phyloP scores from a whole-genome alignment of 2,888 invertebrate species.

The Clostera curtula region DNA sequence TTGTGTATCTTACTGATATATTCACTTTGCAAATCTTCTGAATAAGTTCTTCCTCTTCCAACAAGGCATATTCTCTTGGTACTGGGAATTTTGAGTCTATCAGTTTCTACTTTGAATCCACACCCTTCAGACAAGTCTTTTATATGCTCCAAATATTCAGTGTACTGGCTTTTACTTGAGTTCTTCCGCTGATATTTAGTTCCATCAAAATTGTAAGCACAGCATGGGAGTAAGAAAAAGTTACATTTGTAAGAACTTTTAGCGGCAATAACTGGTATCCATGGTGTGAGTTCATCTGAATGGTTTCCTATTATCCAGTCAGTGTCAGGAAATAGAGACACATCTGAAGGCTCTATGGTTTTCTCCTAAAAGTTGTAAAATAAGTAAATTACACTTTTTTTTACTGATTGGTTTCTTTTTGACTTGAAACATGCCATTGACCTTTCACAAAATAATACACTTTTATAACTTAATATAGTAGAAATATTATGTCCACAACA shows the following conservation, averaged over 20 bases:
- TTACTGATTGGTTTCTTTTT: too few relatives aligned
- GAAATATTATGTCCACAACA: neutral
- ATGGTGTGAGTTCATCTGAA: slow-evolving; percentile 98
- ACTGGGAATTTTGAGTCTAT: slow-evolving; percentile 95
- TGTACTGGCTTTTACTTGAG: slow-evolving; percentile 84
- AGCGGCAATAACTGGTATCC: slow-evolving; percentile 95
- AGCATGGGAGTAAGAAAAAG: slow-evolving; percentile 96
- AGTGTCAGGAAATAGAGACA: slow-evolving; percentile 79
- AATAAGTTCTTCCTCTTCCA: slow-evolving; percentile 71
- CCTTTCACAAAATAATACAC: neutral
- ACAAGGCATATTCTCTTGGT: slow-evolving; percentile 92
- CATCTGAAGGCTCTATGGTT: slow-evolving; percentile 80
- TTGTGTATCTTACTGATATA: slow-evolving; percentile 56
- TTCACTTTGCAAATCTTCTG: slow-evolving; percentile 36
- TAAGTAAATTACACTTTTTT: too few relatives aligned
- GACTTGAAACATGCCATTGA: too few relatives aligned
- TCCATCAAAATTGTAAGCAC: slow-evolving; percentile 92
- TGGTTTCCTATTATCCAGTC: slow-evolving; percentile 99
- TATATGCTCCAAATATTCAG: slow-evolving; percentile 81
- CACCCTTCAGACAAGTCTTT: slow-evolving; percentile 76
- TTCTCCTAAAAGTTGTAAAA: slow-evolving; percentile 75
- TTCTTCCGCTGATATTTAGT: slow-evolving; percentile 85
- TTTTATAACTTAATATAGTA: neutral
- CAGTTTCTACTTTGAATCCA: slow-evolving; percentile 84
- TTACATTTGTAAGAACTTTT: slow-evolving; percentile 82